Evolutionary conservation across 2,888 invertebrate genomes (phyloP), one percentile per base, ranked within the genome.

Genomic region (Tachina grossa): DNA sequence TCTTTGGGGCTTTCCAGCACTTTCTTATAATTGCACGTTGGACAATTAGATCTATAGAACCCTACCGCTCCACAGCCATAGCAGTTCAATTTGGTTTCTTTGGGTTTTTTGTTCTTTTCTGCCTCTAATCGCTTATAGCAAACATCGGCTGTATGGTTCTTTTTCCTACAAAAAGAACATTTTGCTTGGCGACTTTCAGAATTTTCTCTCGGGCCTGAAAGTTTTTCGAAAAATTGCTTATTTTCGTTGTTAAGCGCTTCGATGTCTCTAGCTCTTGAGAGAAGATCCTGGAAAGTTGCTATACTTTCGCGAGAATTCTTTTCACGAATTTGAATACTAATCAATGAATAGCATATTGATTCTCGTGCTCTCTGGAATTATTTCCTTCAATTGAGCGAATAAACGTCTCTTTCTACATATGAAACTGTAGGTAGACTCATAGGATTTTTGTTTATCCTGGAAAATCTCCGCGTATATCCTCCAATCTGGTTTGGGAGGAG

Each of bases 401-500:
- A 76, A n/a, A 4, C 53, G 16, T 55, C 75, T 43, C 13, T 75
- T 76, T 11, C 71, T 16, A n/a, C 82, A 82, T 19, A 81, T 47
- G 16, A 74, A 81, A 10, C 14, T 41, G n/a, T 82, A 69, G 1
- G 22, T 22, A 8, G 45, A 55, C 63, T 10, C 14, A 11, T 39
- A 22, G 22, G 22, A 22, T 22, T 82, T 68, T 47, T 82, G 76
- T 41, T 61, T 76, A 83, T 69, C n/a, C n/a, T n/a, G n/a, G n/a
- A n/a, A n/a, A n/a, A n/a, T n/a, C 53, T 68, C 68, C 3, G 31
- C n/a, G 61, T 51, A 78, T 51, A 83, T 74, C 2, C 78, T 45
- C 78, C 78, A 83, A 49, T 83, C 83, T 19, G 83, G 74, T 10
- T 72, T 78, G 6, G 51, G 66, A n/a, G 83, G 83, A 14, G 66